Base-by-base conservation (phyloP, 2,888 invertebrate species). In the Philaethria dido region DNA sequence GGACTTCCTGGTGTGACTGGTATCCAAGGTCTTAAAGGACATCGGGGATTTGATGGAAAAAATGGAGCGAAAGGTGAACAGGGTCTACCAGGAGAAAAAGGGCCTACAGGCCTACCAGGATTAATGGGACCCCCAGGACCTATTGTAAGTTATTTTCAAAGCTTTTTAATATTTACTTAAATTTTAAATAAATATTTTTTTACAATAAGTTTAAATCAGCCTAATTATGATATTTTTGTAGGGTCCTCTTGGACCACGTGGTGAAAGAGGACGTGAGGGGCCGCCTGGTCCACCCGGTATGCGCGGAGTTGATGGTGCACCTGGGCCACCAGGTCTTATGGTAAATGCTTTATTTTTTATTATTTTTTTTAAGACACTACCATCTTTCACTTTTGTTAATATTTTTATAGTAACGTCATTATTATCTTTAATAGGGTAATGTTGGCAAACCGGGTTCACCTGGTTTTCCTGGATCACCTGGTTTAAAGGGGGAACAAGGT, bases 211-310 rank as follows among this genome's bases (percentile, higher is more conserved):
- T 45, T 45, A 9, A 18, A 18, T 45, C 9, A 33, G 9, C 8
- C 9, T 33, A 13, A 13, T 13, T 39, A 3, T 1, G 13, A 13
- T 20, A 18, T n/a, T n/a, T 76, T 54, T 69, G 3, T 39, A 96
- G 96, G 97, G 97, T 29, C 95, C 96, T 22, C 93, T 95, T 16
- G 97, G 98, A 42, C 93, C 96, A 6, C 93, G 97, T 72, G 97
- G 98, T 5, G 97, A 97, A 89, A 93, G 97, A 79, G 97, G 97
- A 0, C 93, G 97, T 44, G 97, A 97, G 87, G 97, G 97, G 0
- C 94, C 96, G 0, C 93, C 96, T 0, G 97, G 96, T 0, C 93
- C 96, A 2, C 95, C 96, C 0, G 97, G 97, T 8, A 88, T 96
- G 66, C 93, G 97, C 79, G 97, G 97, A 60, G 94, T 95, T 66